These are phyloP conservation scores for Neomonachus schauinslandi DNA, from an alignment of 2,113 vertebrate species.

Conservation along the genomic window DNA sequence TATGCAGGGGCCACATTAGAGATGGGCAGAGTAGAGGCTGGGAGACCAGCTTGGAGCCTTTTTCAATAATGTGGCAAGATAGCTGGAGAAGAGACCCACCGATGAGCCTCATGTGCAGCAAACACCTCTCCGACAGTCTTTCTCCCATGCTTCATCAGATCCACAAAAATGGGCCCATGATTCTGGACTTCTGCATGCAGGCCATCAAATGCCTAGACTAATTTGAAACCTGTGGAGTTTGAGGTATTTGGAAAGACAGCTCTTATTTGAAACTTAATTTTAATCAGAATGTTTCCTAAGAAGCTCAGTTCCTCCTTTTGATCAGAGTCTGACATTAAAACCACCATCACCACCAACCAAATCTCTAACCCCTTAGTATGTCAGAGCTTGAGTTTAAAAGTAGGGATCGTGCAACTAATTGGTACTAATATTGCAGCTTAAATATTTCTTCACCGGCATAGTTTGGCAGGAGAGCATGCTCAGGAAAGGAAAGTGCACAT, in stretches of 20 bases:
- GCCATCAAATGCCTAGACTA: no score
- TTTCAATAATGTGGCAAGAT: neutral
- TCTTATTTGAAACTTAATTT: slow-evolving; percentile 39
- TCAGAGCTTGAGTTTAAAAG: neutral
- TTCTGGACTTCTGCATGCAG: neutral
- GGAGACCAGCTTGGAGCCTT: neutral
- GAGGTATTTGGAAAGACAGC: neutral
- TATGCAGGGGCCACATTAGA: neutral
- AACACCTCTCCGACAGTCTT: neutral
- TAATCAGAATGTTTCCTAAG: neutral
- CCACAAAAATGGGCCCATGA: rapidly evolving
- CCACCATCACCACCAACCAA: neutral
- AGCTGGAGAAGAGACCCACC: neutral
- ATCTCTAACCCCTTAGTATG: neutral
- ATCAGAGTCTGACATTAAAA: neutral
- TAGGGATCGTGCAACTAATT: neutral
- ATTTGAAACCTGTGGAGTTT: neutral
- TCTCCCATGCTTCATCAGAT: neutral
- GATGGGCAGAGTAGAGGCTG: neutral
- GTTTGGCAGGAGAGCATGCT: neutral
- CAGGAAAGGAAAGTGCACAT: neutral
- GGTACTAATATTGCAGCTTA: neutral
- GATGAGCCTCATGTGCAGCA: rapidly evolving
- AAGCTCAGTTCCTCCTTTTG: neutral
- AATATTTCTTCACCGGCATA: neutral